A percentile compares a stretch with the other conserved stretches of the same genome.
Conservation (phyloP, 2,888 invertebrate genomes). For the Candidula unifasciata region DNA sequence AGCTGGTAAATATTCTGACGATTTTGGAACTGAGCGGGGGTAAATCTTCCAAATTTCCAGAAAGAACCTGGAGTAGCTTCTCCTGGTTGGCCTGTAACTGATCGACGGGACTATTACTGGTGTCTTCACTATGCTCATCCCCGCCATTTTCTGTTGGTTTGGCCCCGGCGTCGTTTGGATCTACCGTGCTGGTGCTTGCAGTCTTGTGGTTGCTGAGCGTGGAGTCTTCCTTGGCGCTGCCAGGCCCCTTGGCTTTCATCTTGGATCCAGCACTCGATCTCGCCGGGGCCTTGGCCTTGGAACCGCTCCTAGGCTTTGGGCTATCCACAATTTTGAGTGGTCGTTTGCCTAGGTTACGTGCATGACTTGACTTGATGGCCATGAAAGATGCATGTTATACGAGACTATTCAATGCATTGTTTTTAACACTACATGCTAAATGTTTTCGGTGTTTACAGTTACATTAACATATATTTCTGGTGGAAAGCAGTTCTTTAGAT, state of each 20-base stretch:
- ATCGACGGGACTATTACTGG: conserved; percentile 46
- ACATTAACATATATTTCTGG: too few species aligned
- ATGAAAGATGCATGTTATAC: not conserved
- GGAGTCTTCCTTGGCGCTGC: conserved; percentile 46
- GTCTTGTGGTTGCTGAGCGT: conserved; percentile 45
- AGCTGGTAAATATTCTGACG: conserved; percentile 97
- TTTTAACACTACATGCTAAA: too few species aligned
- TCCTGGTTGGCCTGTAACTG: conserved; percentile 62
- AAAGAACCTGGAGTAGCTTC: conserved; percentile 62
- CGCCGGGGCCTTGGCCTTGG: conserved; percentile 30
- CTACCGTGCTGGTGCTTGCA: conserved; percentile 36
- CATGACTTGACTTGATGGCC: conserved; percentile 5
- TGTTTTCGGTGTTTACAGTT: too few species aligned
- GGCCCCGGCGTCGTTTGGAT: not conserved
- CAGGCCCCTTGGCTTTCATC: conserved; percentile 26
- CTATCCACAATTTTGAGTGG: conserved; percentile 36
- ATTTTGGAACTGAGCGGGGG: conserved; percentile 98
- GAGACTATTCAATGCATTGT: too few species aligned
- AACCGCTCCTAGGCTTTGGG: conserved; percentile 30
- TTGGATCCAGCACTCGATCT: conserved; percentile 28
- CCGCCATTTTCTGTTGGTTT: conserved; percentile 38
- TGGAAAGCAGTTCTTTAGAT: too few species aligned
- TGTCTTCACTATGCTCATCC: conserved; percentile 25
- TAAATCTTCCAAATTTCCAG: conserved; percentile 82
- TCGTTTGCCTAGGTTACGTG: conserved; percentile 24